These are phyloP conservation scores for Leucophenga montana DNA, from an alignment of 2,888 invertebrate genomes.

Conservation along the genomic window DNA sequence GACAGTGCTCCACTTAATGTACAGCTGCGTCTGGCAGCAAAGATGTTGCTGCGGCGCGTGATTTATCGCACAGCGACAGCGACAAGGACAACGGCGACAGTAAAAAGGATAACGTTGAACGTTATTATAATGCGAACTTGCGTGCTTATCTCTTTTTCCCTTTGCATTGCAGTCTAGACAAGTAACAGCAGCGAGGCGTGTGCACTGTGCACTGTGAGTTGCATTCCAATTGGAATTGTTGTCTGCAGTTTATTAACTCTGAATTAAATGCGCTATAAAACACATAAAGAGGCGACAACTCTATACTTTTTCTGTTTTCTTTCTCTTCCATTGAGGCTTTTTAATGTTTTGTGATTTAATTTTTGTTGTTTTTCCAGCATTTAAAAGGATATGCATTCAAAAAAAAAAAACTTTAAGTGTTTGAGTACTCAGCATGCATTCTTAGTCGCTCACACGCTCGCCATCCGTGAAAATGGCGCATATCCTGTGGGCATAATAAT, in stretches of 20 bases:
- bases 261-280: too few relatives aligned
- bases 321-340: slow-evolving; percentile 41
- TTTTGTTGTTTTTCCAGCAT: too few relatives aligned
- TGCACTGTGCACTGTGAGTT: slow-evolving; percentile 6
- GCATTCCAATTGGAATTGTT: slow-evolving; percentile 45
- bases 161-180: slow-evolving; percentile 59
- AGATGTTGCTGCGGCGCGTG: slow-evolving; percentile 60
- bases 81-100: slow-evolving; percentile 58
- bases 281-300: neutral
- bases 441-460: neutral
- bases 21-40: slow-evolving; percentile 47
- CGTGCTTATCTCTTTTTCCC: slow-evolving; percentile 55
- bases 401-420: slow-evolving; percentile 51
- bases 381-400: slow-evolving; percentile 57
- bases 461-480: slow-evolving; percentile 53
- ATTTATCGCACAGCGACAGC: slow-evolving; percentile 57
- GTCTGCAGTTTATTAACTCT: slow-evolving; percentile 10
- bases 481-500: slow-evolving; percentile 64
- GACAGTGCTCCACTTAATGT: slow-evolving; percentile 47
- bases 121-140: slow-evolving; percentile 61
- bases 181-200: slow-evolving; percentile 52
- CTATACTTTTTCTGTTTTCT: neutral
- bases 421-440: slow-evolving; percentile 7
- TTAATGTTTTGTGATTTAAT: too few relatives aligned
- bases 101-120: slow-evolving; percentile 28